Evolutionary conservation across 2,797 vertebrate species (phyloP).

Genomic region (Microctenopoma lineatum): DNA sequence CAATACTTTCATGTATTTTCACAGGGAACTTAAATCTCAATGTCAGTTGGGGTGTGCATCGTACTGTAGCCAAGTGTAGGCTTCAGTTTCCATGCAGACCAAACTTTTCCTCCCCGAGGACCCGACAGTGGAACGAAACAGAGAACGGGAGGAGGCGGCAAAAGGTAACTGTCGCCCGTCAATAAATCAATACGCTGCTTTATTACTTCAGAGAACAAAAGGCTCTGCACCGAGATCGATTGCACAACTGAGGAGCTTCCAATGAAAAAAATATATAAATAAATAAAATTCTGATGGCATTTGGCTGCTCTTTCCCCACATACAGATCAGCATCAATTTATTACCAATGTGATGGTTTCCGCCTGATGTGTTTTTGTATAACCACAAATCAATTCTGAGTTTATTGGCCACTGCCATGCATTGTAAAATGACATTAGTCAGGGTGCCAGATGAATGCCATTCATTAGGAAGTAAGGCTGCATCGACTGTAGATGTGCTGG

Average conservation of each 20-base stretch:
- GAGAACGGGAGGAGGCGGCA: slow-evolving; percentile 67
- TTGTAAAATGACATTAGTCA: slow-evolving; percentile 69
- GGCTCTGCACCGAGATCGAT: slow-evolving; percentile 81
- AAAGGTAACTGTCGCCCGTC: slow-evolving; percentile 80
- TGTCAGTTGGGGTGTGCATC: slow-evolving; percentile 48
- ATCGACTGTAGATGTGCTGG: slow-evolving; percentile 49
- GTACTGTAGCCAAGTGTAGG: slow-evolving; percentile 41
- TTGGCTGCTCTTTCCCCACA: slow-evolving; percentile 56
- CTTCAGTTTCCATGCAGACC: slow-evolving; percentile 47
- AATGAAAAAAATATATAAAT: slow-evolving; percentile 39
- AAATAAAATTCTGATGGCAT: slow-evolving; percentile 70
- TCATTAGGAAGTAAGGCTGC: slow-evolving; percentile 55
- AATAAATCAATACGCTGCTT: slow-evolving; percentile 85
- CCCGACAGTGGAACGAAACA: slow-evolving; percentile 45
- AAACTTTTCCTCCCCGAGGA: slow-evolving; percentile 65
- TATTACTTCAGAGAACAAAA: slow-evolving; percentile 86
- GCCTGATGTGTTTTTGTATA: slow-evolving; percentile 76
- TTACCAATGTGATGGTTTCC: slow-evolving; percentile 78
- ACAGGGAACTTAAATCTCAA: slow-evolving; percentile 38
- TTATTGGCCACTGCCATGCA: slow-evolving; percentile 77
- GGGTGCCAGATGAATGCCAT: slow-evolving; percentile 64
- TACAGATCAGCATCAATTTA: slow-evolving; percentile 79
- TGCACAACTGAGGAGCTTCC: slow-evolving; percentile 57
- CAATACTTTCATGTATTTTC: slow-evolving; percentile 44
- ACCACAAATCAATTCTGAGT: slow-evolving; percentile 79